Evolutionary conservation across 2,888 invertebrate species (phyloP).

Genomic region (Spialia ferax): DNA sequence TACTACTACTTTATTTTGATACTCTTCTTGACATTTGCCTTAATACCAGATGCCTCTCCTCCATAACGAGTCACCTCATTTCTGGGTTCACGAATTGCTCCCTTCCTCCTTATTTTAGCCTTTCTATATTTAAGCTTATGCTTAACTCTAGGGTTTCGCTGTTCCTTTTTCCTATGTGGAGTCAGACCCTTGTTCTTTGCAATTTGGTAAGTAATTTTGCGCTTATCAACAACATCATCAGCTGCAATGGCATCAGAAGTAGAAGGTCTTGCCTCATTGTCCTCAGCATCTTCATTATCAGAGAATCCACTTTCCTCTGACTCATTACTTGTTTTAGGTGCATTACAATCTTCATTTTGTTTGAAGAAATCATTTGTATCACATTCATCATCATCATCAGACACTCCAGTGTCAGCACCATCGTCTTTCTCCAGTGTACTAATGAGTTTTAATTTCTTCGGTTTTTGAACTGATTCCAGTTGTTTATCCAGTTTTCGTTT

Average conservation of each 20-base stretch:
- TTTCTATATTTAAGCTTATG: conserved; percentile 97
- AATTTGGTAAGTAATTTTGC: conserved; percentile 97
- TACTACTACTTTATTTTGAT: conserved; percentile 92
- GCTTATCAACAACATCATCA: conserved; percentile 86
- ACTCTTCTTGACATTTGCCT: conserved; percentile 95
- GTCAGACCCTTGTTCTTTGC: conserved; percentile 98
- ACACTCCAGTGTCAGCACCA: conserved; percentile 77
- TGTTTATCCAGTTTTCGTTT: conserved; percentile 68
- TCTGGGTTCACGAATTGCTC: conserved; percentile 95
- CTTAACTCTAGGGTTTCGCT: conserved; percentile 97
- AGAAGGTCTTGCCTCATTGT: conserved; percentile 66
- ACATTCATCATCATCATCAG: conserved; percentile 75
- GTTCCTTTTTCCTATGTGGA: conserved; percentile 96
- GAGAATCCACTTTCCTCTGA: conserved; percentile 80
- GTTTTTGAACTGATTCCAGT: conserved; percentile 56
- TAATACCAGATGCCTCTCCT: conserved; percentile 98
- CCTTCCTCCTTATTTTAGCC: conserved; percentile 96
- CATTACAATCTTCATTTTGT: conserved; percentile 47
- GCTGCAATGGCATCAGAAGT: conserved; percentile 61
- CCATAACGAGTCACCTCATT: conserved; percentile 94
- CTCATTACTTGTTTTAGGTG: conserved; percentile 62
- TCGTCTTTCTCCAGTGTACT: conserved; percentile 72
- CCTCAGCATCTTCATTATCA: conserved; percentile 72
- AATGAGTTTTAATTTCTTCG: conserved; percentile 76
- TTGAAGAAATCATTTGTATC: conserved; percentile 72